phyloP scores from a whole-genome alignment of 2,113 vertebrate species.

The Paratilapia polleni region DNA sequence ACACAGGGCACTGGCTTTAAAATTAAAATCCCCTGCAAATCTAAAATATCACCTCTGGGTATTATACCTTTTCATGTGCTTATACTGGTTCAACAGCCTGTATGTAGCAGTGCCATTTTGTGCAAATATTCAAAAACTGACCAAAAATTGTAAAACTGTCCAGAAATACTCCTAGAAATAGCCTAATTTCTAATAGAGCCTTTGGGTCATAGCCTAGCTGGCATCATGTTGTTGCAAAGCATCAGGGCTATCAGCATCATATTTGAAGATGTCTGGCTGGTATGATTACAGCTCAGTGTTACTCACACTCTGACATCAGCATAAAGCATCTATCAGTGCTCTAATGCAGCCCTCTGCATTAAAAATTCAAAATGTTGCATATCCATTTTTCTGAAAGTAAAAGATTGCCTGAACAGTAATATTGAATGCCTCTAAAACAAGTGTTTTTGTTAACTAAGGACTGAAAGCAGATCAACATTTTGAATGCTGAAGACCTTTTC shows the following conservation, averaged over 20 bases:
- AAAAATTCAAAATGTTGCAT: conserved; percentile 3
- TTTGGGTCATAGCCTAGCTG: not conserved
- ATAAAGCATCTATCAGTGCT: conserved; percentile 6
- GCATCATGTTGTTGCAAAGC: conserved; percentile 1
- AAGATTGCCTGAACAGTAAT: not conserved
- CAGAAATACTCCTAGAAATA: not conserved
- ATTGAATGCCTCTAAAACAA: not conserved
- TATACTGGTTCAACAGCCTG: not conserved
- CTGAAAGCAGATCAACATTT: not conserved
- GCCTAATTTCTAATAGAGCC: conserved; percentile 2
- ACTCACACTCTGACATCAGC: conserved; percentile 16
- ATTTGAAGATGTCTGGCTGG: conserved; percentile 10
- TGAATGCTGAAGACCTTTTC: not conserved
- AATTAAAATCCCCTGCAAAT: not conserved
- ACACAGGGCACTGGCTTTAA: not conserved
- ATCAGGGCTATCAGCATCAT: not conserved
- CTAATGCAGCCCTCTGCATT: not conserved
- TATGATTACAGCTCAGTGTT: conserved; percentile 17
- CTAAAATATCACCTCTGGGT: not conserved
- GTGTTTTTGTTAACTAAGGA: not conserved
- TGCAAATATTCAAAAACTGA: not conserved
- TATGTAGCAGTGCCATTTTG: not conserved
- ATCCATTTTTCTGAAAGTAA: not conserved
- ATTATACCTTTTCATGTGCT: not conserved
- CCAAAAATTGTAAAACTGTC: not conserved